Percentiles rank a stretch among this genome's conserved stretches.
Evolutionary conservation across 2,797 vertebrate genomes (phyloP).

Genomic region (Sebastes cheni): DNA sequence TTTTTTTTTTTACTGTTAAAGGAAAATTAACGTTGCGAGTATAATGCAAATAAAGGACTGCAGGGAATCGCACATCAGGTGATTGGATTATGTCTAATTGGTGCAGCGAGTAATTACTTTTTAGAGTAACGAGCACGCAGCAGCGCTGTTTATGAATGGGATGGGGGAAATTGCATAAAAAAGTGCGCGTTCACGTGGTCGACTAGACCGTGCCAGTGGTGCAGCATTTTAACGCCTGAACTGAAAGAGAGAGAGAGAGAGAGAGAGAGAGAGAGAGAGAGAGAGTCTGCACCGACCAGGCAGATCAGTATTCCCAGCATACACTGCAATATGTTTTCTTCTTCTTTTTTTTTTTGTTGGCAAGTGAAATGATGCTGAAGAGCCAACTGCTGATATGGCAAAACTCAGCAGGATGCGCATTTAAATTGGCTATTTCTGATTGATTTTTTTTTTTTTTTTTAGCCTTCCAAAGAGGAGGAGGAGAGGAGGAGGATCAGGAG

Average conservation of each 20-base stretch:
- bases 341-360: constrained; percentile 18
- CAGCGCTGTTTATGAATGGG: constrained; percentile 35
- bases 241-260: constrained; percentile 5
- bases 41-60: neutral
- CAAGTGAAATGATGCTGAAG: constrained; percentile 10
- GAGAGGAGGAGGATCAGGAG: constrained; percentile 91
- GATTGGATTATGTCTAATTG: constrained; percentile 28
- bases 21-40: neutral
- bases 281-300: constrained; percentile 44
- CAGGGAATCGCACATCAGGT: neutral
- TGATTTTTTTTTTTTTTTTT: constrained; percentile 32
- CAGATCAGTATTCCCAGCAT: constrained; percentile 55
- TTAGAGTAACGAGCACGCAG: constrained; percentile 9
- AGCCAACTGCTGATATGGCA: constrained; percentile 47
- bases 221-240: constrained; percentile 63
- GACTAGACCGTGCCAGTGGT: constrained; percentile 59
- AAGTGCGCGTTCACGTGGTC: constrained; percentile 58
- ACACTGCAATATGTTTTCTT: constrained; percentile 22
- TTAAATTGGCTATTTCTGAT: constrained; percentile 33
- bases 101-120: constrained; percentile 16
- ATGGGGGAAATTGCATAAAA: constrained; percentile 35
- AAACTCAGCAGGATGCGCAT: constrained; percentile 30
- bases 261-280: constrained; percentile 34
- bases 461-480: constrained; percentile 93
- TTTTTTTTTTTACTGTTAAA: neutral